Base-by-base conservation (phyloP, 2,888 invertebrate genomes). In the Empis stercorea region DNA sequence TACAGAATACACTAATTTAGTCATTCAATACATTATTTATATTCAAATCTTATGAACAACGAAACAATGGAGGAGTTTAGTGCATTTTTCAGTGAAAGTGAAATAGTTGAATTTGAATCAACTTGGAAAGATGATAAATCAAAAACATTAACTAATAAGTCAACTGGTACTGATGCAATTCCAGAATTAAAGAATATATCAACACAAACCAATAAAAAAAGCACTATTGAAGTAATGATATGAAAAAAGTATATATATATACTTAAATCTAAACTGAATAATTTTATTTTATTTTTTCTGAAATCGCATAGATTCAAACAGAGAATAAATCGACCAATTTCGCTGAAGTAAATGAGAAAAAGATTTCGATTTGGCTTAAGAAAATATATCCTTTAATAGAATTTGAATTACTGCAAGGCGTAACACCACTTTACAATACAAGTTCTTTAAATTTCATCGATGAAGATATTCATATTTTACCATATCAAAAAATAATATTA, bases 261-360 rank as follows among this genome's bases (percentile, higher is more conserved):
- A 20, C 13, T 20, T 23, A n/a, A 6, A 36, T 32, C 11, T 13
- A 32, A 3, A 13, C 40, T 44, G 14, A 17, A 14, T n/a, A 43
- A 44, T 23, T 32, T 46, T 10, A 30, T 39, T 49, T 55, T 48
- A 27, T n/a, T n/a, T n/a, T n/a, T n/a, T n/a, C n/a, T n/a, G n/a
- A n/a, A n/a, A n/a, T n/a, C n/a, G n/a, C n/a, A n/a, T 27, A 69
- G 61, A 65, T 65, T 1, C 74, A 75, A 65, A 73, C 74, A 1
- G 64, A 69, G 37, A 32, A 49, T 2, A 44, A 48, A 2, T 46
- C 17, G 10, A 42, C 10, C 13, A 38, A 43, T 10, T 16, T 15
- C 2, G 17, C 39, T n/a, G 46, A 15, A 27, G 56, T 56, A 45
- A 72, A 75, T 56, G 69, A 71, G 54, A 59, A 66, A 10, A 71